phyloP scores from a whole-genome alignment of 2,888 invertebrate genomes.

The Seladonia tumulorum region DNA sequence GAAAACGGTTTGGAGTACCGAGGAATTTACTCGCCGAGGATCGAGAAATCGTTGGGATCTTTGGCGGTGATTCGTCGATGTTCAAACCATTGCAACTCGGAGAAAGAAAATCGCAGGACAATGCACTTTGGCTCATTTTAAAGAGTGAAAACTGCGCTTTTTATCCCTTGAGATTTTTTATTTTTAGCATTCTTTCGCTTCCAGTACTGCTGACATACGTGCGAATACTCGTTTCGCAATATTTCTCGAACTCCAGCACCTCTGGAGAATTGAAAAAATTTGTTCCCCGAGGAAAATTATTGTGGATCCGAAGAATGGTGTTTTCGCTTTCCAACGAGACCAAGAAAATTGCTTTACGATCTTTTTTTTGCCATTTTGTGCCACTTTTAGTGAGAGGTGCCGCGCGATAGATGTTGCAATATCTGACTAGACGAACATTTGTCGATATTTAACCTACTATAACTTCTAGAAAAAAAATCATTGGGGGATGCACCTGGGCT shows the following conservation, averaged over 20 bases:
- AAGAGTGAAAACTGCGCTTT: neutral
- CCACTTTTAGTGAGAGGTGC: neutral
- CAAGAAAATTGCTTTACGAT: neutral
- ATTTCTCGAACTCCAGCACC: accelerated
- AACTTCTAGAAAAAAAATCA: neutral
- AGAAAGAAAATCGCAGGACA: accelerated
- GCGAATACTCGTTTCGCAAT: too few species aligned
- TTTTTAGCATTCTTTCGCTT: too few species aligned
- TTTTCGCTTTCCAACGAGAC: neutral
- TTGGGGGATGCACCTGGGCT: neutral
- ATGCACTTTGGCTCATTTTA: neutral
- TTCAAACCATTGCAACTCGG: neutral
- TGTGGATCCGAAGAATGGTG: neutral
- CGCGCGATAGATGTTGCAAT: too few species aligned
- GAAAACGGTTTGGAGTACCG: neutral
- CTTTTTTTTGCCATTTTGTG: neutral
- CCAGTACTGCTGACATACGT: too few species aligned
- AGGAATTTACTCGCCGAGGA: neutral
- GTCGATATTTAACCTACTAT: neutral
- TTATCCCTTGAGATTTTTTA: too few species aligned
- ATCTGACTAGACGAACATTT: neutral
- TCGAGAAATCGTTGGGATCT: neutral
- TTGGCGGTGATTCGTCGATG: neutral
- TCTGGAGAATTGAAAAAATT: too few species aligned
- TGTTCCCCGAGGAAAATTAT: too few species aligned